Evolutionary conservation across 2,888 invertebrate genomes (phyloP).

Genomic region (Amphipyra berbera): DNA sequence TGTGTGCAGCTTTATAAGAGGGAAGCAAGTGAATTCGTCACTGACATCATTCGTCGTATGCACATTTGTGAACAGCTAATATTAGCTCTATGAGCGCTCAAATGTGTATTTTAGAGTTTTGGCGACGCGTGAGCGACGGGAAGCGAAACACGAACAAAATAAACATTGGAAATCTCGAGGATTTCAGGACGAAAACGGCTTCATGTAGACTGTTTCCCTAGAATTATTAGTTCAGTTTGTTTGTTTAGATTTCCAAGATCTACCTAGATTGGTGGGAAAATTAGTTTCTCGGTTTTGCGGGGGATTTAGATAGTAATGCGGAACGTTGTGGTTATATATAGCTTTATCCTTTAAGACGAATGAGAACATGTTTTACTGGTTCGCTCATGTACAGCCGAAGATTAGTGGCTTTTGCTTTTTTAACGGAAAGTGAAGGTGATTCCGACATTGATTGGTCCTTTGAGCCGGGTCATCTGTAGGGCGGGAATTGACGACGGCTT

Average conservation of each 20-base stretch:
- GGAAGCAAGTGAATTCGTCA: conserved; percentile 57
- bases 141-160: conserved; percentile 48
- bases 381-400: too few relatives aligned
- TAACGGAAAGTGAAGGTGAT: too few relatives aligned
- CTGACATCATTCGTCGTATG: conserved; percentile 71
- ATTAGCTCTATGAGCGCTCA: conserved; percentile 67
- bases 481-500: too few relatives aligned
- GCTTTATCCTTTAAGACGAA: not conserved
- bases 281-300: conserved; percentile 14
- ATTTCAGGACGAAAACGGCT: conserved; percentile 49
- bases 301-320: conserved; percentile 26
- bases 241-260: conserved; percentile 29
- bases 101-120: conserved; percentile 71
- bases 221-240: conserved; percentile 28
- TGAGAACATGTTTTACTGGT: too few relatives aligned
- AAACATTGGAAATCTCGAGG: conserved; percentile 38
- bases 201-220: conserved; percentile 40
- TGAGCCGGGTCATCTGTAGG: too few relatives aligned
- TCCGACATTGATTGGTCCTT: too few relatives aligned
- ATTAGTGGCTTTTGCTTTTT: too few relatives aligned
- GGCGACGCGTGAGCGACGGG: conserved; percentile 58
- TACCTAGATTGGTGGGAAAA: conserved; percentile 27
- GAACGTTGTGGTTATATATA: conserved; percentile 16
- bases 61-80: conserved; percentile 71
- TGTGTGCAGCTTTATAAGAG: conserved; percentile 25